Evolutionary conservation across 2,797 vertebrate species (phyloP).

Genomic region (Chromis chromis): DNA sequence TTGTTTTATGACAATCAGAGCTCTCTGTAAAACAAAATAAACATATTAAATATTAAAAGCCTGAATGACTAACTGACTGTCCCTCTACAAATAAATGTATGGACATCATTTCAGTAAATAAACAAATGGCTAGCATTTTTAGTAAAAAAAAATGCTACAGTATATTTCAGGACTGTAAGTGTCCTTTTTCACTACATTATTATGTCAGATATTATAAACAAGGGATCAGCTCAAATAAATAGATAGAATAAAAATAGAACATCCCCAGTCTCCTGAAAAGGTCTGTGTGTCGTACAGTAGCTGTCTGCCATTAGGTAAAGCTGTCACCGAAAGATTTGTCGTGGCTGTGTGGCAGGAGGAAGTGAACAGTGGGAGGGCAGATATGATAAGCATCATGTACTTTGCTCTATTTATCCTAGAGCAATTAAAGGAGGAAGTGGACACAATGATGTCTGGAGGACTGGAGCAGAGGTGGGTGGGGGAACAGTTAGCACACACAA

Average conservation of each 20-base stretch:
- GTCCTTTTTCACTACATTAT: too few species aligned
- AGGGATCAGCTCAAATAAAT: too few species aligned
- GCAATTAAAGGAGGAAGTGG: conserved; percentile 88
- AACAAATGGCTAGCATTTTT: too few species aligned
- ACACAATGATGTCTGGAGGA: conserved; percentile 85
- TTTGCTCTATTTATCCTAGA: conserved; percentile 87
- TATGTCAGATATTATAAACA: too few species aligned
- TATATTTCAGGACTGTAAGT: too few species aligned
- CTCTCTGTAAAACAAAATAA: too few species aligned
- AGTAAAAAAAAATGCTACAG: too few species aligned
- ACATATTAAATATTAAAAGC: background rate
- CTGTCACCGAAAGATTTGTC: conserved; percentile 47
- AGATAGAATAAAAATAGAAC: background rate
- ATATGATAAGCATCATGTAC: conserved; percentile 86
- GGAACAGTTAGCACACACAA: conserved; percentile 62
- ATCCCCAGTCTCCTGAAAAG: background rate
- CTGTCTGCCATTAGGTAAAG: conserved; percentile 36
- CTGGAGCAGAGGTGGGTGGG: conserved; percentile 70
- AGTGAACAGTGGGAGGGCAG: conserved; percentile 83
- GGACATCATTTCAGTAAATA: too few species aligned
- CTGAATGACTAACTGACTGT: background rate
- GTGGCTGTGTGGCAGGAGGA: conserved; percentile 74
- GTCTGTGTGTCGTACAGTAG: conserved; percentile 23
- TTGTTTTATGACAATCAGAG: too few species aligned
- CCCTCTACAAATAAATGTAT: background rate